Percentiles rank a stretch among this genome's conserved stretches.
Conservation (phyloP, 1,140 invertebrate genomes). For the Camponotus pennsylvanicus region DNA sequence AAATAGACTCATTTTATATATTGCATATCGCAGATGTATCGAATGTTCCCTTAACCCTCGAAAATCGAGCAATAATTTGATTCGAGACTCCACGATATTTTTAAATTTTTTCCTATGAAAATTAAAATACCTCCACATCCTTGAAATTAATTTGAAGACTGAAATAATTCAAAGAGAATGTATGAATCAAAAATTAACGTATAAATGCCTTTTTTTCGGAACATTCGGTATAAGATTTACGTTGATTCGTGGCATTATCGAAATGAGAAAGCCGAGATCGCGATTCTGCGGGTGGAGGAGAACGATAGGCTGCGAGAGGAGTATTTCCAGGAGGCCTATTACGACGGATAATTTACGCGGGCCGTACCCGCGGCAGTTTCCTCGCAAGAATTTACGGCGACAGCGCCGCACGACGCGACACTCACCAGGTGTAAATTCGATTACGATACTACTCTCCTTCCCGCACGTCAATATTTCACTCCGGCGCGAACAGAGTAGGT, state of each 20-base stretch:
- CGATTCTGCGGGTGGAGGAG: constrained; percentile 11
- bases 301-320: constrained; percentile 5
- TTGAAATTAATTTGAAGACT: not conserved
- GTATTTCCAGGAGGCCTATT: constrained; percentile 59
- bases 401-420: constrained; percentile 37
- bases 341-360: constrained; percentile 52
- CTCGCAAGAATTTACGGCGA: constrained; percentile 53
- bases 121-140: not conserved
- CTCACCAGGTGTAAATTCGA: constrained; percentile 64
- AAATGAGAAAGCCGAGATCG: not conserved
- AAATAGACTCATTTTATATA: constrained; percentile 11
- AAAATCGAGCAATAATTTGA: not conserved
- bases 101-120: not conserved
- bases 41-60: not conserved
- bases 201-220: not conserved
- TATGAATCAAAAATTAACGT: not conserved
- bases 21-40: not conserved
- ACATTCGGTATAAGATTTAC: constrained; percentile 17
- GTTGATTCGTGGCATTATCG: constrained; percentile 16
- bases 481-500: constrained; percentile 37
- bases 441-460: constrained; percentile 58
- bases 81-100: not conserved
- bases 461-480: constrained; percentile 52
- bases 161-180: not conserved
- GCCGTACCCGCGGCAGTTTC: constrained; percentile 34